Evolutionary conservation across 2,888 invertebrate genomes (phyloP).

Genomic region (Cerceris ruficornis): DNA sequence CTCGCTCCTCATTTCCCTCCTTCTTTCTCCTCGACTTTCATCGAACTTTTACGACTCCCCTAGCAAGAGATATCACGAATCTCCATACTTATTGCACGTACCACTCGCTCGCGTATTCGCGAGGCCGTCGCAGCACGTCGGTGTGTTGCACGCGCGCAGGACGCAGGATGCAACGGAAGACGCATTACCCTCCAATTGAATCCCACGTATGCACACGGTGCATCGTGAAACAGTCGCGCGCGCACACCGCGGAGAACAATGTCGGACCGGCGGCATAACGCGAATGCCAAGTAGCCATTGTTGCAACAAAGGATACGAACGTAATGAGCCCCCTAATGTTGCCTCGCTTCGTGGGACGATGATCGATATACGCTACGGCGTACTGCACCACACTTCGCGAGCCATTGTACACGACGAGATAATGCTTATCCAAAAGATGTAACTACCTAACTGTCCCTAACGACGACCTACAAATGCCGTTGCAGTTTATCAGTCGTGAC

Average conservation of each 20-base stretch:
- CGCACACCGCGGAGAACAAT: slow-evolving; percentile 56
- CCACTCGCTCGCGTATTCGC: background rate
- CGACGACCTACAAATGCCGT: slow-evolving; percentile 10
- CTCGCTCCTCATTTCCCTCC: background rate
- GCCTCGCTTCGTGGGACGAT: slow-evolving; percentile 41
- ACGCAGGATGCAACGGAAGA: slow-evolving; percentile 52
- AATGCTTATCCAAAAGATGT: slow-evolving; percentile 2
- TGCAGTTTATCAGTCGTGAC: background rate
- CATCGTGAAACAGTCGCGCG: slow-evolving; percentile 49
- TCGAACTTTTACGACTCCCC: background rate
- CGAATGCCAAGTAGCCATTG: slow-evolving; percentile 64
- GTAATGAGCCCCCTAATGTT: slow-evolving; percentile 61
- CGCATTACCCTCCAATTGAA: slow-evolving; percentile 59
- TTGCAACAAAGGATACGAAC: slow-evolving; percentile 54
- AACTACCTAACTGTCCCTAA: slow-evolving; percentile 4
- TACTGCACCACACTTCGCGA: background rate
- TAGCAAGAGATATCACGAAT: slow-evolving; percentile 2
- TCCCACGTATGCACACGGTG: slow-evolving; percentile 55
- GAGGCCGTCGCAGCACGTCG: background rate
- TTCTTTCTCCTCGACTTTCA: background rate
- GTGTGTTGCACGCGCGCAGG: slow-evolving; percentile 13
- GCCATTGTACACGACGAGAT: slow-evolving; percentile 5
- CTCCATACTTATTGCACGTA: slow-evolving; percentile 9
- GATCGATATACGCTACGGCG: slow-evolving; percentile 53
- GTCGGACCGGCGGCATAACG: slow-evolving; percentile 57